A percentile compares a stretch with the other conserved stretches of the same genome.
Evolutionary conservation across 2,113 vertebrate genomes (phyloP).

Genomic region (Egretta garzetta): DNA sequence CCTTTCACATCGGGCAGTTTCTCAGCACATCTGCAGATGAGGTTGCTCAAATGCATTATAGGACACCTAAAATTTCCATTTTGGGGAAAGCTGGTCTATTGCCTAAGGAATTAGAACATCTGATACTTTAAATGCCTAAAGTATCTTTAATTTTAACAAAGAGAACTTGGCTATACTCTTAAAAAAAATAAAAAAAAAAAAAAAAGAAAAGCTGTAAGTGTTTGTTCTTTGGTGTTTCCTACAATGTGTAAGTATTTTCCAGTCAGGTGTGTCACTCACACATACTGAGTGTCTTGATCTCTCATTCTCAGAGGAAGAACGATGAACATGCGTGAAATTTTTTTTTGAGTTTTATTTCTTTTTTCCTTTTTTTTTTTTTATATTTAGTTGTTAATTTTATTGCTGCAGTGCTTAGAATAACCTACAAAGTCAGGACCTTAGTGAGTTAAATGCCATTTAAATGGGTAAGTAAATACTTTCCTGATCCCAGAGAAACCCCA

Average conservation of each 20-base stretch:
- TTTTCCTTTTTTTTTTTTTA: background rate
- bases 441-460: background rate
- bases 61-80: background rate
- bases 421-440: background rate
- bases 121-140: background rate
- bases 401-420: background rate
- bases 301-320: background rate
- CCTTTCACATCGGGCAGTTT: background rate
- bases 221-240: background rate
- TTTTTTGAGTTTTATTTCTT: background rate
- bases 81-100: background rate
- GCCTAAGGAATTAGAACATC: background rate
- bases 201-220: background rate
- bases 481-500: background rate
- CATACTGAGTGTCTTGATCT: background rate
- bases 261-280: background rate
- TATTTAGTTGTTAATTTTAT: background rate
- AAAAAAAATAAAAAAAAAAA: background rate
- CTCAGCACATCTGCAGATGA: background rate
- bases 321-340: background rate
- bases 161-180: background rate
- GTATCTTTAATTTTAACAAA: background rate
- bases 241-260: background rate
- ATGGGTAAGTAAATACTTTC: background rate
- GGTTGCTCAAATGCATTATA: background rate